Conservation (phyloP, 2,113 vertebrate genomes). For the Vicugna pacos region DNA sequence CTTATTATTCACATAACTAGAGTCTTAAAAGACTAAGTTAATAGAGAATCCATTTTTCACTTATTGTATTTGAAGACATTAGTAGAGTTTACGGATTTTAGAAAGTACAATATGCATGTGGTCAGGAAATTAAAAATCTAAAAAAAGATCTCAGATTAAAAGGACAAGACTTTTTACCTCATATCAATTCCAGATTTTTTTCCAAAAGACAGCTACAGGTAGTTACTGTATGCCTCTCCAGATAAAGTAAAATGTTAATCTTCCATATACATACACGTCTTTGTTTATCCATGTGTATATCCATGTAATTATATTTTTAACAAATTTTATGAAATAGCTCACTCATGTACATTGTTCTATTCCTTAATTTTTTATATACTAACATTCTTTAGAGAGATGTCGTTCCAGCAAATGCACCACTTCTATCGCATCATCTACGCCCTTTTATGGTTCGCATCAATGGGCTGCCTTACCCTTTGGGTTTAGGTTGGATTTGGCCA, state of each 20-base stretch:
- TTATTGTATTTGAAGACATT: neutral
- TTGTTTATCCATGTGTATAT: neutral
- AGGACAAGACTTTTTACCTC: neutral
- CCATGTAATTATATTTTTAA: neutral
- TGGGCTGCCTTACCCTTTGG: neutral
- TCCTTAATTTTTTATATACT: neutral
- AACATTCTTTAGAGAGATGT: neutral
- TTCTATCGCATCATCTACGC: neutral
- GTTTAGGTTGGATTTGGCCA: neutral
- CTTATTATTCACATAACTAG: neutral
- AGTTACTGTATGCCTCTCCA: neutral
- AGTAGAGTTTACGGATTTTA: neutral
- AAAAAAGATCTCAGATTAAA: neutral
- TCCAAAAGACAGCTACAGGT: neutral
- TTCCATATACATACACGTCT: neutral
- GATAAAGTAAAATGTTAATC: neutral
- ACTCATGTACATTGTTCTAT: neutral
- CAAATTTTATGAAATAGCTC: neutral
- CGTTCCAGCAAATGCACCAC: neutral
- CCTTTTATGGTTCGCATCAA: neutral
- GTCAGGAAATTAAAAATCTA: neutral
- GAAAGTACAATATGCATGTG: neutral
- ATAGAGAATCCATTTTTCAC: neutral
- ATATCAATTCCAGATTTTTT: neutral
- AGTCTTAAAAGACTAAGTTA: constrained; percentile 6